phyloP scores from a whole-genome alignment of 2,113 vertebrate genomes.

The Rousettus leschenaultii region DNA sequence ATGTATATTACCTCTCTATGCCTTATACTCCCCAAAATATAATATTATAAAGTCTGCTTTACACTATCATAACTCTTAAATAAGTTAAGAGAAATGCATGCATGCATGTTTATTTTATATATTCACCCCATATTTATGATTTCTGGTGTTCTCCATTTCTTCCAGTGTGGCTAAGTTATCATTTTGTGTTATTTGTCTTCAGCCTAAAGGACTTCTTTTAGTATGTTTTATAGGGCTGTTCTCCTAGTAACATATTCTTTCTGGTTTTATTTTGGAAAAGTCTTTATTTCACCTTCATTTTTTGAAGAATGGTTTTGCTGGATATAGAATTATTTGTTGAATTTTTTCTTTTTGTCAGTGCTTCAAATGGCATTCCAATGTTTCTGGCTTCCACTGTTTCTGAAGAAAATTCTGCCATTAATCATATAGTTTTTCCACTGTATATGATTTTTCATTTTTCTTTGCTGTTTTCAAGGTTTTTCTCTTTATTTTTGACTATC shows the following conservation, averaged over 20 bases:
- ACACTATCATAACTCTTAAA: not conserved
- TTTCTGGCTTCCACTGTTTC: not conserved
- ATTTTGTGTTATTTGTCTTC: conserved; percentile 36
- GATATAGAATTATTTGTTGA: not conserved
- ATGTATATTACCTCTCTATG: not conserved
- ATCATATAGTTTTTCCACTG: not conserved
- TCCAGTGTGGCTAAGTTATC: not conserved
- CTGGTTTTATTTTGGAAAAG: conserved; percentile 8
- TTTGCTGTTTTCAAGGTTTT: not conserved
- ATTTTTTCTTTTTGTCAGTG: not conserved
- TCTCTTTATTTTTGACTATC: not conserved
- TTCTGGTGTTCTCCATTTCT: not conserved
- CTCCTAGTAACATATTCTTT: not conserved
- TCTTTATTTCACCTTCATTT: conserved; percentile 31
- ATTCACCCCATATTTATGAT: not conserved
- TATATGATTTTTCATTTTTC: not conserved
- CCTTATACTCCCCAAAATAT: not conserved
- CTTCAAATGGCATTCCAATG: not conserved
- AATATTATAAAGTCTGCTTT: not conserved
- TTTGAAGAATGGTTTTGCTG: conserved; percentile 29
- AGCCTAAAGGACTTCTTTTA: not conserved
- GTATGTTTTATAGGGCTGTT: not conserved
- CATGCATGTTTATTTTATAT: not conserved
- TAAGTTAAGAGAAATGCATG: not conserved
- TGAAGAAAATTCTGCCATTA: not conserved